These are phyloP conservation scores for Hippocampus kuda DNA, from an alignment of 2,797 vertebrate genomes.

Conservation along the genomic window DNA sequence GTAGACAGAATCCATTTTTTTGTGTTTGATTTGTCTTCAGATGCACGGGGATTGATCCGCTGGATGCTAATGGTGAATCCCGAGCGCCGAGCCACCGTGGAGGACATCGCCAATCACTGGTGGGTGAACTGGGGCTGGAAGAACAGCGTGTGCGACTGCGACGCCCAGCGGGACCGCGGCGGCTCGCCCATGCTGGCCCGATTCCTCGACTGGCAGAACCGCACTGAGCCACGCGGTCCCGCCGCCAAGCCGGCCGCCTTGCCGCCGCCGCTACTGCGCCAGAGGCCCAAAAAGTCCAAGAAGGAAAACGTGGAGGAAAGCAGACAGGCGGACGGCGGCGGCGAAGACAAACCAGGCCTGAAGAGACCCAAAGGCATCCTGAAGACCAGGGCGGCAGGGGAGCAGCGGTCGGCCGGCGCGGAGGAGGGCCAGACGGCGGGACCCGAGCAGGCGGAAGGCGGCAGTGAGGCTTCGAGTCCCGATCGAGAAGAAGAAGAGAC, in stretches of 20 bases:
- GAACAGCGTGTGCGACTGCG: conserved; percentile 93
- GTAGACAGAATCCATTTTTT: neutral
- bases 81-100: conserved; percentile 89
- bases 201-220: conserved; percentile 96
- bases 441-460: conserved; percentile 57
- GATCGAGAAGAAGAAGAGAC: conserved; percentile 64
- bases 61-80: conserved; percentile 99
- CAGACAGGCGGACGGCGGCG: conserved; percentile 68
- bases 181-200: conserved; percentile 89
- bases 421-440: conserved; percentile 70
- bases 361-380: conserved; percentile 95
- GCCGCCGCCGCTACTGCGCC: conserved; percentile 71
- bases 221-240: conserved; percentile 75
- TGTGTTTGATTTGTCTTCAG: conserved; percentile 50
- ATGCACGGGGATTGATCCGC: conserved; percentile 93
- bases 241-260: conserved; percentile 67
- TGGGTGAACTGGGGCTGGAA: conserved; percentile 99
- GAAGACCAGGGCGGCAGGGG: conserved; percentile 84
- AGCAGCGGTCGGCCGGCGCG: conserved; percentile 76
- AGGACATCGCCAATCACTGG: conserved; percentile 98
- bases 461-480: conserved; percentile 63
- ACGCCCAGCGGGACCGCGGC: conserved; percentile 73
- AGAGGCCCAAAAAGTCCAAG: conserved; percentile 91
- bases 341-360: conserved; percentile 73
- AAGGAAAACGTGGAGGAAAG: conserved; percentile 85